Evolutionary conservation across 1,140 invertebrate species (phyloP), one percentile per base, ranked within the genome.

Genomic region (Dendrolimus punctatus): DNA sequence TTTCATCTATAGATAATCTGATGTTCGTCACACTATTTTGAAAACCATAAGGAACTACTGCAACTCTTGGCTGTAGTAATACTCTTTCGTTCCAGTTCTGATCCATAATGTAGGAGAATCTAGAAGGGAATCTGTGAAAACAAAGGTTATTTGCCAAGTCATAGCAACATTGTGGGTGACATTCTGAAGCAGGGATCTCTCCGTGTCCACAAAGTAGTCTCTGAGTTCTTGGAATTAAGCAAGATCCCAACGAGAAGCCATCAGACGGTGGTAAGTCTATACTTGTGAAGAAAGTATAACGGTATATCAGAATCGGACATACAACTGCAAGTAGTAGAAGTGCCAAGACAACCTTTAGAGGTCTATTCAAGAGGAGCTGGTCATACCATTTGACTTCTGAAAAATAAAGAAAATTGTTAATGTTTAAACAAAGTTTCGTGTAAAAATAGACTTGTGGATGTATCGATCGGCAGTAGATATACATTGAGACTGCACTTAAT

Each of bases 371-470:
- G 5, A 85, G 49, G 6, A 84, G 53, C 4, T 53, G 46, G 40
- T 85, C 64, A 40, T 80, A 72, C 82, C 79, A 82, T 66, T 69
- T 73, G 39, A 71, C 39, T 38, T 71, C 79, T 85, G 78, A 55
- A 81, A 80, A 23, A 58, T 42, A 7, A 46, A 23, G 23, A 23
- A 23, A 23, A 23, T 23, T 23, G n/a, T 45, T 43, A 51, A 10
- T 9, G 5, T 4, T 38, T 43, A 51, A 0, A 39, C 38, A 44
- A 40, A 23, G 23, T 23, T 23, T 23, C 23, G 23, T 23, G 23
- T 23, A 23, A 3, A 23, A 23, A 23, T 23, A 23, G 23, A 23
- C 23, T 23, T 23, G 23, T 1, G 23, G 23, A 23, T 23, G 23
- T 23, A 23, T 23, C 3, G 23, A 23, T 23, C 23, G 23, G 23